These are phyloP conservation scores for Apotomis betuletana DNA, from an alignment of 2,888 invertebrate species.

Conservation along the genomic window DNA sequence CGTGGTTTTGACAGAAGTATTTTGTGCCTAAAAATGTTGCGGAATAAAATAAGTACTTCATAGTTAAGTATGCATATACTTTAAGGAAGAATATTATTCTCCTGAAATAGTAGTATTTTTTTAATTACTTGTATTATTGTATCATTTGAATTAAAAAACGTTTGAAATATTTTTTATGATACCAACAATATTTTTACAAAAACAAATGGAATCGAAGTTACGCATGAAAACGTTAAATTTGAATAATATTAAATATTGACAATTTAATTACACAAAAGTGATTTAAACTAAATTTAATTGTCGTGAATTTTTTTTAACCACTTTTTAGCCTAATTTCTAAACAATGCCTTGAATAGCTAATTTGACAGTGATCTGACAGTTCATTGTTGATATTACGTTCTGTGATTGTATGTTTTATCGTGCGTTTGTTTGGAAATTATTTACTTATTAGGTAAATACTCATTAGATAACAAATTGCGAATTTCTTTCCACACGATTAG, in stretches of 20 bases:
- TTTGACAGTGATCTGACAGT: conserved; percentile 9
- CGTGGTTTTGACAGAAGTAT: too few relatives aligned
- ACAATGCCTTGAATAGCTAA: conserved; percentile 4
- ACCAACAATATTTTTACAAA: neutral
- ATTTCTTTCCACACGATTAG: neutral
- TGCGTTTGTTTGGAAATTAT: conserved; percentile 2
- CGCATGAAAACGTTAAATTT: neutral
- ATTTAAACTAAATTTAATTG: too few relatives aligned
- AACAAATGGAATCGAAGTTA: neutral
- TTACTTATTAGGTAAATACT: neutral
- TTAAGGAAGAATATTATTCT: neutral
- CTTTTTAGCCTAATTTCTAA: neutral
- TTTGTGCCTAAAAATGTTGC: too few relatives aligned
- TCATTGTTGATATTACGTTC: conserved; percentile 15
- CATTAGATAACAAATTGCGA: neutral
- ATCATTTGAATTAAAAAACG: neutral
- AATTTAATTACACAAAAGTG: too few relatives aligned
- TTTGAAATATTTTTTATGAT: too few relatives aligned
- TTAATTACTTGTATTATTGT: neutral
- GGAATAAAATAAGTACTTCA: too few relatives aligned
- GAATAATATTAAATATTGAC: too few relatives aligned
- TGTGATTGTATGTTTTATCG: neutral
- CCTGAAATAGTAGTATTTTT: neutral
- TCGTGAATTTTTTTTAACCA: neutral
- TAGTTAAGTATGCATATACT: neutral